A percentile compares a stretch with the other conserved stretches of the same genome.
Evolutionary conservation across 2,888 invertebrate genomes (phyloP).

Genomic region (Drosophila kuntzei): DNA sequence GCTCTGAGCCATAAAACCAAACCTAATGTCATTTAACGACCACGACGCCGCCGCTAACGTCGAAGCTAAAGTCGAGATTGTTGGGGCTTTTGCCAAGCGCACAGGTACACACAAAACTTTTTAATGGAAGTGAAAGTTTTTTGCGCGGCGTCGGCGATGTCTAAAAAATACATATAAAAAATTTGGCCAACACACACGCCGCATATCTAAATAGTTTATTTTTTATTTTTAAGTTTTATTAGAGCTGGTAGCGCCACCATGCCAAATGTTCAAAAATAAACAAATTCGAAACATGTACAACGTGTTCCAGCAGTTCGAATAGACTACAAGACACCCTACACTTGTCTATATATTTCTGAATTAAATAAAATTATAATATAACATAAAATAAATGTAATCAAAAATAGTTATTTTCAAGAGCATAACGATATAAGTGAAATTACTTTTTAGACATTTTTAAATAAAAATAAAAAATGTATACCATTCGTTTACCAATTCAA

Average conservation of each 20-base stretch:
- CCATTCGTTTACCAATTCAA: too few relatives aligned
- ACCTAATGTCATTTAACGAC: slow-evolving; percentile 77
- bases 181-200: slow-evolving; percentile 59
- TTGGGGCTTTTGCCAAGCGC: slow-evolving; percentile 52
- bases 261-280: slow-evolving; percentile 59
- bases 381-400: too few relatives aligned
- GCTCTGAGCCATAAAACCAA: slow-evolving; percentile 69
- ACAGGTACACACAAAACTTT: slow-evolving; percentile 74
- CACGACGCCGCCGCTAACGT: slow-evolving; percentile 14
- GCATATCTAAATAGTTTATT: slow-evolving; percentile 57
- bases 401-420: too few relatives aligned
- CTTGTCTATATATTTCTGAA: background rate
- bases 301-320: background rate
- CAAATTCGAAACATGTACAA: slow-evolving; percentile 21
- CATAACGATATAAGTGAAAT: too few relatives aligned
- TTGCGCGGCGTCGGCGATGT: slow-evolving; percentile 57
- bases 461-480: too few relatives aligned
- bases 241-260: slow-evolving; percentile 64
- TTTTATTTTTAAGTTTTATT: slow-evolving; percentile 40
- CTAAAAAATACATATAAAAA: slow-evolving; percentile 51
- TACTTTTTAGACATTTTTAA: too few relatives aligned
- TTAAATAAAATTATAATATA: too few relatives aligned
- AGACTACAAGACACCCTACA: slow-evolving; percentile 11
- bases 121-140: slow-evolving; percentile 79
- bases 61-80: slow-evolving; percentile 48